Evolutionary conservation across 2,888 invertebrate genomes (phyloP).

Genomic region (Ethmia dodecea): DNA sequence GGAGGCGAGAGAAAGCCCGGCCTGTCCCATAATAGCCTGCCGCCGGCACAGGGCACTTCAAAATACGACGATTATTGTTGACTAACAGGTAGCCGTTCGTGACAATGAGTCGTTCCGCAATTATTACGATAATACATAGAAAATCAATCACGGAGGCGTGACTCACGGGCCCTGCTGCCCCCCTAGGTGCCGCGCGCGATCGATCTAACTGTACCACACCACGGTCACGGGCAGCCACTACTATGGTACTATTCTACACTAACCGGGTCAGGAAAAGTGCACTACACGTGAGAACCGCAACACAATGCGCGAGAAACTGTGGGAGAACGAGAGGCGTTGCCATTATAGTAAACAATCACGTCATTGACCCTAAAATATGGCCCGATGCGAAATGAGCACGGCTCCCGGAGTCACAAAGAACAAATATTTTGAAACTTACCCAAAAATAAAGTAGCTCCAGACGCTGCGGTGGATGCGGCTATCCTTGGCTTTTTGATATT

Average conservation of each 20-base stretch:
- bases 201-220: conserved; percentile 36
- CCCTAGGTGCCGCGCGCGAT: conserved; percentile 24
- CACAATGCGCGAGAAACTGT: conserved; percentile 73
- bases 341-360: conserved; percentile 77
- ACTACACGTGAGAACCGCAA: conserved; percentile 60
- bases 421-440: conserved; percentile 37
- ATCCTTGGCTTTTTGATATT: conserved; percentile 24
- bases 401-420: conserved; percentile 4
- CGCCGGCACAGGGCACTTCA: not conserved
- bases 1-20: conserved; percentile 33
- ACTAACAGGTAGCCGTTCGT: not conserved
- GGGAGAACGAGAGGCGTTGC: conserved; percentile 75
- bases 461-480: conserved; percentile 15
- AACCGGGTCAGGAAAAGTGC: conserved; percentile 46
- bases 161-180: conserved; percentile 34
- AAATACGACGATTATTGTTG: not conserved
- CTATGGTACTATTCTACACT: conserved; percentile 21
- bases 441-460: conserved; percentile 22
- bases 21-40: conserved; percentile 37
- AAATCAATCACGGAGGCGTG: conserved; percentile 39
- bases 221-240: conserved; percentile 20
- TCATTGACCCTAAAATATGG: conserved; percentile 58
- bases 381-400: conserved; percentile 16
- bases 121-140: conserved; percentile 29
- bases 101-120: conserved; percentile 9